These are phyloP conservation scores for Cephalopachus bancanus DNA, from an alignment of 2,797 vertebrate species.

Conservation along the genomic window DNA sequence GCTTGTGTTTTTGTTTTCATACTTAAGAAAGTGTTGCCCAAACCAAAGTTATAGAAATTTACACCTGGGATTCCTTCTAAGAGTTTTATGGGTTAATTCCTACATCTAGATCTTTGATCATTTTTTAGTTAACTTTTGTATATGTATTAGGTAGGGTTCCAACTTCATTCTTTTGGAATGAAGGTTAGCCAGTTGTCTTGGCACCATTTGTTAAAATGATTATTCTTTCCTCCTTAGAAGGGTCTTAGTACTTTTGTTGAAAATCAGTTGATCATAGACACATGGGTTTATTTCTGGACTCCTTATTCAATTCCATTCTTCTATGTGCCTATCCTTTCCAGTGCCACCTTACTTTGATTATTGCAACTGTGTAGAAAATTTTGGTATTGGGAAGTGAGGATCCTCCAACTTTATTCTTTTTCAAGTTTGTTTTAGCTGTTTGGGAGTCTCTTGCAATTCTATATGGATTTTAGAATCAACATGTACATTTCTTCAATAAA, in stretches of 20 bases:
- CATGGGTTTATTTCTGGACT: neutral
- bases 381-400: neutral
- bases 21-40: neutral
- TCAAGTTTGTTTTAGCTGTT: neutral
- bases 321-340: neutral
- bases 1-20: neutral
- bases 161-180: neutral
- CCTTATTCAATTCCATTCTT: neutral
- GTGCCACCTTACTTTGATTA: neutral
- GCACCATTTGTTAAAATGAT: neutral
- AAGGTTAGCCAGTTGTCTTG: neutral
- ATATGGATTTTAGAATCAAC: neutral
- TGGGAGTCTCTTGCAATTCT: neutral
- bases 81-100: neutral
- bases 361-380: neutral
- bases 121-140: neutral
- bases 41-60: neutral
- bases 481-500: neutral
- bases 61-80: neutral
- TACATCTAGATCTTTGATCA: neutral
- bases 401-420: neutral
- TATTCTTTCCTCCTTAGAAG: neutral
- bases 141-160: neutral
- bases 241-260: neutral
- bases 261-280: neutral